Percentiles rank a stretch among this genome's conserved stretches.
These are phyloP conservation scores for Protobothrops flavoviridis DNA, from an alignment of 2,113 vertebrate species.

Conservation along the genomic window DNA sequence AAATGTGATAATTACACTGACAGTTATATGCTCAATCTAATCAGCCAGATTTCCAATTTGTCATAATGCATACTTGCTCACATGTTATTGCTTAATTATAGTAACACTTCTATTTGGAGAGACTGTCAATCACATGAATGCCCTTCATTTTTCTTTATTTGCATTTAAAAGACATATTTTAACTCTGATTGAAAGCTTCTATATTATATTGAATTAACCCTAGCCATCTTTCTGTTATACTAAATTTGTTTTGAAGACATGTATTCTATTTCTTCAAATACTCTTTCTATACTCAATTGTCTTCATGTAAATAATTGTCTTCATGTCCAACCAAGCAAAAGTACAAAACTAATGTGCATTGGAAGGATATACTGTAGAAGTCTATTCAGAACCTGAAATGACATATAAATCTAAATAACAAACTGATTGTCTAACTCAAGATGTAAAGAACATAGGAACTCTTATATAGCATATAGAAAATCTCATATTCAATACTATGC, in stretches of 20 bases:
- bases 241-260: conserved; percentile 21
- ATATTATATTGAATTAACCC: conserved; percentile 62
- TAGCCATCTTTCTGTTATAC: conserved; percentile 40
- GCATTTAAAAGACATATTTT: conserved; percentile 69
- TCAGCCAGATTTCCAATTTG: conserved; percentile 81
- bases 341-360: neutral
- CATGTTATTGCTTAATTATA: conserved; percentile 83
- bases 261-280: conserved; percentile 17
- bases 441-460: neutral
- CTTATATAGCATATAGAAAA: neutral
- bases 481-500: neutral
- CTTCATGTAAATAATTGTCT: neutral
- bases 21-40: conserved; percentile 81
- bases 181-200: conserved; percentile 56
- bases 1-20: conserved; percentile 85
- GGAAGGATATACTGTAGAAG: neutral
- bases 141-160: conserved; percentile 69
- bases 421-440: neutral
- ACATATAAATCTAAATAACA: neutral
- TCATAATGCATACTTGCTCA: conserved; percentile 80
- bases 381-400: neutral
- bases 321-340: neutral
- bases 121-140: conserved; percentile 77
- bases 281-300: neutral
- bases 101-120: conserved; percentile 76